Conservation (phyloP, 1,140 invertebrate genomes). For the Drosophila arizonae region DNA sequence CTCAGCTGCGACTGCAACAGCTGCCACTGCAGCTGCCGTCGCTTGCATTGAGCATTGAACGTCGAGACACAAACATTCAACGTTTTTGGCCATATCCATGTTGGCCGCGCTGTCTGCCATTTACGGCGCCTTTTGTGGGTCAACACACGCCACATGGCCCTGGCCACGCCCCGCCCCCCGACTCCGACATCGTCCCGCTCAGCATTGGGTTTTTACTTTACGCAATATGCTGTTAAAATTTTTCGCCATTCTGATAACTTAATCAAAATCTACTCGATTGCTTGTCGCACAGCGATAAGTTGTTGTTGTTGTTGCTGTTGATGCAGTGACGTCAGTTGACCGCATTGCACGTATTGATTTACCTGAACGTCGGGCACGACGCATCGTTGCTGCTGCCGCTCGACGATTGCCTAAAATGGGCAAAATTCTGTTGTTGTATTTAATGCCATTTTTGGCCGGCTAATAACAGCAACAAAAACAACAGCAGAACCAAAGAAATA, state of each 20-base stretch:
- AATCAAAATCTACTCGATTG: conserved; percentile 55
- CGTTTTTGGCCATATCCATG: conserved; percentile 19
- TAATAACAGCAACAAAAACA: conserved; percentile 31
- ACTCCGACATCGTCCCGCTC: background rate
- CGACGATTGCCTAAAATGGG: conserved; percentile 69
- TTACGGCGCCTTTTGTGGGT: conserved; percentile 47
- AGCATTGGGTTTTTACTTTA: conserved; percentile 28
- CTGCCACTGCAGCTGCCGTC: background rate
- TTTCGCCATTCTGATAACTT: conserved; percentile 57
- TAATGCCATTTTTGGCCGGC: conserved; percentile 41
- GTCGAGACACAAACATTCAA: background rate
- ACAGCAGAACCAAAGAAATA: background rate
- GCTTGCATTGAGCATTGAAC: conserved; percentile 13
- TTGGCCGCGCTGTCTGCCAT: conserved; percentile 31
- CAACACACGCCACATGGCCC: conserved; percentile 27
- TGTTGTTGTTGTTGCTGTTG: conserved; percentile 4
- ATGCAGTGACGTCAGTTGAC: conserved; percentile 35
- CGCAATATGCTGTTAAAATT: conserved; percentile 28
- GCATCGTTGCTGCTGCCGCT: conserved; percentile 30
- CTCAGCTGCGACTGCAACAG: conserved; percentile 18
- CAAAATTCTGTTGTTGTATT: conserved; percentile 64
- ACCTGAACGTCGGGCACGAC: conserved; percentile 28
- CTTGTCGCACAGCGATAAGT: conserved; percentile 35
- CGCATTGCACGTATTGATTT: conserved; percentile 49
- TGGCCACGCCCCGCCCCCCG: background rate